Evolutionary conservation across 2,113 vertebrate species (phyloP).

Genomic region (Cyanistes caeruleus): DNA sequence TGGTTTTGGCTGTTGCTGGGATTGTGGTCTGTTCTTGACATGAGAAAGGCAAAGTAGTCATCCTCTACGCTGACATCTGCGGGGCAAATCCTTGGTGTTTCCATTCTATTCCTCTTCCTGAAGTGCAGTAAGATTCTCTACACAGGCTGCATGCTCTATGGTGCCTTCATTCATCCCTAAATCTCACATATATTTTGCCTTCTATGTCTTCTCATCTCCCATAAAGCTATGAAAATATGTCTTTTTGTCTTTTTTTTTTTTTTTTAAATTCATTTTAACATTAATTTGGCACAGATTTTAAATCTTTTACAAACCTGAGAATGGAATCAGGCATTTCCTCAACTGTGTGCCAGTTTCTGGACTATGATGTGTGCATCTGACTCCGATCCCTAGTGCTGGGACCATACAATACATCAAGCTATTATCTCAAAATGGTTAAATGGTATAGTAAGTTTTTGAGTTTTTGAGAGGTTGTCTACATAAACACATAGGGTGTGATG

Average conservation of each 20-base stretch:
- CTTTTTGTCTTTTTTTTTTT: accelerated
- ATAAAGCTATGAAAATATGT: background rate
- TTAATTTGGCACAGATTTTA: background rate
- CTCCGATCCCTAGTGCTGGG: background rate
- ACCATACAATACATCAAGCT: background rate
- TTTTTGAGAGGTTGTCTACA: background rate
- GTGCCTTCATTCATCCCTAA: background rate
- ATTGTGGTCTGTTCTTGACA: background rate
- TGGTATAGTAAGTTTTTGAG: background rate
- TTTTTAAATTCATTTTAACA: background rate
- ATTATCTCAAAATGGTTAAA: background rate
- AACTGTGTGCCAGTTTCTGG: background rate
- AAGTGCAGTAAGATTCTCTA: background rate
- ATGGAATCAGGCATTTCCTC: background rate
- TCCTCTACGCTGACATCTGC: background rate
- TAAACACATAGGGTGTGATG: background rate
- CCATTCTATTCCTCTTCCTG: background rate
- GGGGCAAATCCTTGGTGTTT: background rate
- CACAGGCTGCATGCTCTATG: background rate
- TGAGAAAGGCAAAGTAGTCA: background rate
- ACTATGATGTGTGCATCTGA: background rate
- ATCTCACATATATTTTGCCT: background rate
- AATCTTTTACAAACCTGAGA: background rate
- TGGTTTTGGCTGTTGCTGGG: background rate
- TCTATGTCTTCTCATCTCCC: background rate